Evolutionary conservation across 2,113 vertebrate genomes (phyloP).

Genomic region (Rhinolophus ferrumequinum): DNA sequence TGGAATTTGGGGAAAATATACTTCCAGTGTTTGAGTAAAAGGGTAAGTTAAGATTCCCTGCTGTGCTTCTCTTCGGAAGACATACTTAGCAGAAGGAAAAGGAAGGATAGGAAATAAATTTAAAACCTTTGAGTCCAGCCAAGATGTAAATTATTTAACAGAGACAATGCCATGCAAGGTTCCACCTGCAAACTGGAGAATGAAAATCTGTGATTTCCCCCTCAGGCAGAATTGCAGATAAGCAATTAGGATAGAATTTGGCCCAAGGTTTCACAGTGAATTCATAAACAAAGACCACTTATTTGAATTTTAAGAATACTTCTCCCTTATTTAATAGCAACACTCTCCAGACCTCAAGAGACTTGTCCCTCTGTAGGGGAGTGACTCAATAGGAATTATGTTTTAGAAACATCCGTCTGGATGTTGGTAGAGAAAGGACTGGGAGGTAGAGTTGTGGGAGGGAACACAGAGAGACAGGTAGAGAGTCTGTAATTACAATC

Average conservation of each 20-base stretch:
- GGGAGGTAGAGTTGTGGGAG: too few relatives aligned
- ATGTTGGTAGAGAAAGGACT: background rate
- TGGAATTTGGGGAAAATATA: background rate
- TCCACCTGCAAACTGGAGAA: slow-evolving; percentile 22
- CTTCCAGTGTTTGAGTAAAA: slow-evolving; percentile 16
- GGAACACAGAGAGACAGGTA: background rate
- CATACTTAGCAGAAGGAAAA: slow-evolving; percentile 43
- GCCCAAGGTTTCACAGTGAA: slow-evolving; percentile 35
- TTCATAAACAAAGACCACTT: slow-evolving; percentile 51
- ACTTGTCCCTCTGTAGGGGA: background rate
- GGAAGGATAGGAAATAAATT: slow-evolving; percentile 50
- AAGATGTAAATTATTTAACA: slow-evolving; percentile 63
- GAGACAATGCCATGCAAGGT: slow-evolving; percentile 24
- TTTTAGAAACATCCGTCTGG: background rate
- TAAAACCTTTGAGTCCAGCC: slow-evolving; percentile 30
- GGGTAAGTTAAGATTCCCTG: background rate
- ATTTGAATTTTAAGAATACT: slow-evolving; percentile 55
- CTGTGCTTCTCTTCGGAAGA: slow-evolving; percentile 22
- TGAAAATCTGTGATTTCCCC: background rate
- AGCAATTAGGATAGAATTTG: slow-evolving; percentile 33
- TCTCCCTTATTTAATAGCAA: slow-evolving; percentile 44
- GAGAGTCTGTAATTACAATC: background rate
- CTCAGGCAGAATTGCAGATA: slow-evolving; percentile 32
- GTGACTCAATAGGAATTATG: background rate
- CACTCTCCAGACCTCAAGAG: background rate